Evolutionary conservation across 2,797 vertebrate species (phyloP).

Genomic region (Brachymystax lenok): DNA sequence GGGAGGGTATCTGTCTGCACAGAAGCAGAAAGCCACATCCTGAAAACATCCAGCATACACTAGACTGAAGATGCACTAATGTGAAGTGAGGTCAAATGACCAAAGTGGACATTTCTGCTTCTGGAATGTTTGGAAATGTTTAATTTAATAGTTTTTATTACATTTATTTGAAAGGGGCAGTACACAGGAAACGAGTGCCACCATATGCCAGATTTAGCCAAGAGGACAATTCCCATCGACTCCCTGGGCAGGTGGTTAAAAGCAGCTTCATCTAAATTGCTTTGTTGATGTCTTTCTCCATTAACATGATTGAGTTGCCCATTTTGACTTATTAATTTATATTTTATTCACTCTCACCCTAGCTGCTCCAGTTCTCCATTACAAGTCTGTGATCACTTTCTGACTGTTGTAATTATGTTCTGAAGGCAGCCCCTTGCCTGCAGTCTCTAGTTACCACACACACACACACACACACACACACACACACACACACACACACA

Average conservation of each 20-base stretch:
- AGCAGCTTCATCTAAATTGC: too few relatives aligned
- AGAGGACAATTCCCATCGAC: too few relatives aligned
- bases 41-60: not conserved
- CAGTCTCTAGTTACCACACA: slow-evolving; percentile 3
- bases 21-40: not conserved
- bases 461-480: not conserved
- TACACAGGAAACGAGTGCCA: too few relatives aligned
- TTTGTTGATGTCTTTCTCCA: not conserved
- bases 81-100: not conserved
- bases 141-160: too few relatives aligned
- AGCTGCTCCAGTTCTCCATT: not conserved
- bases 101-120: not conserved
- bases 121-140: too few relatives aligned
- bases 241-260: too few relatives aligned
- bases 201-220: too few relatives aligned
- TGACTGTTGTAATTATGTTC: slow-evolving; percentile 2
- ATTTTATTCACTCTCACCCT: not conserved
- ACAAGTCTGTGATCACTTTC: not conserved
- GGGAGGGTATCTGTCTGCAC: slow-evolving; percentile 26
- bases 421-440: not conserved
- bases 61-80: not conserved
- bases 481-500: not conserved
- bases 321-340: not conserved
- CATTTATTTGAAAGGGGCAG: too few relatives aligned
- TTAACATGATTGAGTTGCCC: not conserved